Percentiles rank a stretch among this genome's conserved stretches.
Evolutionary conservation across 1,140 invertebrate species (phyloP).

Genomic region (Delia radicum): DNA sequence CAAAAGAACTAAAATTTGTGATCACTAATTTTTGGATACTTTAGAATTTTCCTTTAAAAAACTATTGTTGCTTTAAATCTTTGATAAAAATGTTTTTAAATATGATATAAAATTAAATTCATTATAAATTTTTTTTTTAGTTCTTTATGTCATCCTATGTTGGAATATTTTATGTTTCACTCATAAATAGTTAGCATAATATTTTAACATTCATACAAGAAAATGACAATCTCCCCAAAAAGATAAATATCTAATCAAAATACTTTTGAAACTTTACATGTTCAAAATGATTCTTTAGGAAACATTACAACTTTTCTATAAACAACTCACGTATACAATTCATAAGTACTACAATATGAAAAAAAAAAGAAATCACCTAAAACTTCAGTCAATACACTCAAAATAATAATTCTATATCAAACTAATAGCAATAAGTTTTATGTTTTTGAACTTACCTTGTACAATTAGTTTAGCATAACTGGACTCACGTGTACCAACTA

Average conservation of each 20-base stretch:
- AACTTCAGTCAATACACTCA: background rate
- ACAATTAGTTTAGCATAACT: constrained; percentile 72
- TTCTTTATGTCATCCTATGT: no score
- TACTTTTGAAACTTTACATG: background rate
- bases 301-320: background rate
- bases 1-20: no score
- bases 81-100: no score
- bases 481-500: constrained; percentile 75
- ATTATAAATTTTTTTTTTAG: no score
- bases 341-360: background rate
- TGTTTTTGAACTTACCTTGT: constrained; percentile 63
- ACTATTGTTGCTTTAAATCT: no score
- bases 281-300: background rate
- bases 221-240: background rate
- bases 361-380: background rate
- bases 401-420: background rate
- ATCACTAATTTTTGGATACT: no score
- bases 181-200: no score
- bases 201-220: no score
- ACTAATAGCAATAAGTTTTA: no score
- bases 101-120: no score
- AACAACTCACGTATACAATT: background rate
- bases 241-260: background rate
- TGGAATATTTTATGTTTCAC: no score
- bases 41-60: no score